Evolutionary conservation across 2,797 vertebrate genomes (phyloP).

Genomic region (Sphaeramia orbicularis): DNA sequence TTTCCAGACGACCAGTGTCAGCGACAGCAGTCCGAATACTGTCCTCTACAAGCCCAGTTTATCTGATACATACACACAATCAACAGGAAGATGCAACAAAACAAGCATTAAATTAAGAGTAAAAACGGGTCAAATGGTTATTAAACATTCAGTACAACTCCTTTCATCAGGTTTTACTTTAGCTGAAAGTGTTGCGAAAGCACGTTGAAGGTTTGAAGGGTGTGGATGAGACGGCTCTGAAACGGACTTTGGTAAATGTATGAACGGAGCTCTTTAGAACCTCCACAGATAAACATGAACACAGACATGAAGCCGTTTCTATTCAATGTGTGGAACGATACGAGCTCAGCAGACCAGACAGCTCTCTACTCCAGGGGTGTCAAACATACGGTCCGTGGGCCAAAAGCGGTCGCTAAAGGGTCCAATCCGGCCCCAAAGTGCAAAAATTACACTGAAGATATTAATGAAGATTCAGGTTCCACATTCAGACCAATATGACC

Average conservation of each 20-base stretch:
- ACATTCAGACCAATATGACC: no score
- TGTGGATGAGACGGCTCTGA: slow-evolving; percentile 1
- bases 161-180: neutral
- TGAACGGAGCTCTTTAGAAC: neutral
- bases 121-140: slow-evolving; percentile 25
- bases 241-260: slow-evolving; percentile 31
- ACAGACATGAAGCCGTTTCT: slow-evolving; percentile 13
- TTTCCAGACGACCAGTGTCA: slow-evolving; percentile 62
- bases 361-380: neutral
- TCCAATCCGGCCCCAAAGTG: no score
- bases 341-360: slow-evolving; percentile 34
- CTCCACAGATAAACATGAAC: slow-evolving; percentile 38
- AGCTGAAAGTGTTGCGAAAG: slow-evolving; percentile 8
- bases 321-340: slow-evolving; percentile 41
- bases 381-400: no score
- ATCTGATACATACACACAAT: slow-evolving; percentile 51
- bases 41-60: slow-evolving; percentile 49
- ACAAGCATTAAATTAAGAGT: slow-evolving; percentile 60
- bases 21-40: slow-evolving; percentile 50
- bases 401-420: no score
- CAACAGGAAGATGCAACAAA: slow-evolving; percentile 55
- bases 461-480: no score
- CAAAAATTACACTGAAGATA: no score
- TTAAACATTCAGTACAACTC: slow-evolving; percentile 29
- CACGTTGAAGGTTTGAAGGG: slow-evolving; percentile 13